Conservation (phyloP, 2,113 vertebrate species). For the Empidonax traillii region DNA sequence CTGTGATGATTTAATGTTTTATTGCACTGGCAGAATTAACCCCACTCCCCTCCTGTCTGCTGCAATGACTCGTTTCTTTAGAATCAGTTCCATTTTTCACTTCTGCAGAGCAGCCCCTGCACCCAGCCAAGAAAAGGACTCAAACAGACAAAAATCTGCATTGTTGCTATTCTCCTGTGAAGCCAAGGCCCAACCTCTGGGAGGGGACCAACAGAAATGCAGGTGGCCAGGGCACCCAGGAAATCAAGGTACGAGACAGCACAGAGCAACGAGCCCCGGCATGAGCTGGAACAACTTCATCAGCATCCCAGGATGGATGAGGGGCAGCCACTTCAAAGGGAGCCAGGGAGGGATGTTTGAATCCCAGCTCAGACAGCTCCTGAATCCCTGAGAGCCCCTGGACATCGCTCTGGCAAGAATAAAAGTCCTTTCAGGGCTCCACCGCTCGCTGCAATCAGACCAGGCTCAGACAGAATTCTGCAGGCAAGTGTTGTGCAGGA, state of each 20-base stretch:
- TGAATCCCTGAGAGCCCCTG: background rate
- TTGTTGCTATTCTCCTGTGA: background rate
- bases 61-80: background rate
- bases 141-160: background rate
- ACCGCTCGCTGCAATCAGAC: background rate
- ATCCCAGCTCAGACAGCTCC: constrained; percentile 10
- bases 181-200: background rate
- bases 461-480: background rate
- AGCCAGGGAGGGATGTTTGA: background rate
- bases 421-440: constrained; percentile 27
- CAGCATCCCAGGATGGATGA: background rate
- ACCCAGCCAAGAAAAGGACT: background rate
- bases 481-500: background rate
- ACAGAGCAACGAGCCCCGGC: background rate
- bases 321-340: background rate
- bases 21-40: background rate
- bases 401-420: background rate
- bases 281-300: constrained; percentile 20
- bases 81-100: constrained; percentile 17
- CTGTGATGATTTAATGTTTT: constrained; percentile 16
- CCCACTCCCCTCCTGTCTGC: background rate
- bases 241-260: background rate
- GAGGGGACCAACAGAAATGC: background rate
- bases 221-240: background rate
- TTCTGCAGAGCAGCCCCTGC: constrained; percentile 6